Base-by-base conservation (phyloP, 1,140 invertebrate species). In the Zaprionus ornatus region DNA sequence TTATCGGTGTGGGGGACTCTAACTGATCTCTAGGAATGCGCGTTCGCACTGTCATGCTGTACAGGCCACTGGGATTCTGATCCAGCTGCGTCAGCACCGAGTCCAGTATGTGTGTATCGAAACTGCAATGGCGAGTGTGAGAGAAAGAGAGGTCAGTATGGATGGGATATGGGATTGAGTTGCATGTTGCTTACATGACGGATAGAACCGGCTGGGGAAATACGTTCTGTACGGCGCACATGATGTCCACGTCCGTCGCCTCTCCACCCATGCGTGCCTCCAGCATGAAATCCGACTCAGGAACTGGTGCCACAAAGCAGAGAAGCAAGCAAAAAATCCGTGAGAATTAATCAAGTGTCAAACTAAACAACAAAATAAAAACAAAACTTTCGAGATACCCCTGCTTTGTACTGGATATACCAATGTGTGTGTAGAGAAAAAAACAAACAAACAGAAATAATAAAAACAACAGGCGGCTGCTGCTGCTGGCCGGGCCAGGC, bases 1-100 rank as follows among this genome's bases (percentile, higher is more conserved):
- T 91, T 56, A 92, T 92, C 79, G 91, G 91, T 91, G 92, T 92
- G 76, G 91, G 91, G 66, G 92, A 92, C 74, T 91, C 88, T 42
- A 92, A 74, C 57, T 88, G 86, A 88, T 92, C 86, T 81, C 81
- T 87, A 79, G 91, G 91, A 82, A 92, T 91, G 73, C 88, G 84
- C 73, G 91, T 90, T 65, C 88, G 85, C 50, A 92, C 91, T 61
- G 90, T 92, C 83, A 90, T 91, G 82, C 88, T 92, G 61, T 91
- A 92, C 54, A 92, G 80, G 21, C 90, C 90, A 71, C 83, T 92
- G 27, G 91, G 88, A 80, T 92, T 91, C 70, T 92, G 91, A 78
- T 92, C 88, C 79, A 91, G 72, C 64, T 92, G 91, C 45, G 91
- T 92, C n/a, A 92, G 77, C 69, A 92, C 85, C 55, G 91, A 85